Conservation (phyloP, 2,888 invertebrate species). For the Tetrapedia diversipes region DNA sequence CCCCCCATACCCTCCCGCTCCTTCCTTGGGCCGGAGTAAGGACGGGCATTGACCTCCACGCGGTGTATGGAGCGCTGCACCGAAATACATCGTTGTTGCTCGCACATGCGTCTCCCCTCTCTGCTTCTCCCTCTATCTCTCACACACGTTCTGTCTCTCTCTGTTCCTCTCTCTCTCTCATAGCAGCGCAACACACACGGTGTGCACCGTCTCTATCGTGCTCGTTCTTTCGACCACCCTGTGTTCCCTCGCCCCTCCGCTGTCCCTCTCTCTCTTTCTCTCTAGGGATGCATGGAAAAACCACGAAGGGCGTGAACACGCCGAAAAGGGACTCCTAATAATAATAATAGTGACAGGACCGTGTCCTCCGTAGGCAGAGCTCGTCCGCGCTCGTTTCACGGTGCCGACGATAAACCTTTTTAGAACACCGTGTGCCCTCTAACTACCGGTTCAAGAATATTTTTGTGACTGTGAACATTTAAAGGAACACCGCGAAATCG, state of each 20-base stretch:
- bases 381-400: background rate
- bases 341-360: conserved; percentile 27
- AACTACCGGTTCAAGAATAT: no score
- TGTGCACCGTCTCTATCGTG: background rate
- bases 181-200: background rate
- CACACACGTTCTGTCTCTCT: conserved; percentile 31
- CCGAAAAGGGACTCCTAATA: conserved; percentile 63
- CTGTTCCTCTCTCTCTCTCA: conserved; percentile 6
- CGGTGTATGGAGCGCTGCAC: conserved; percentile 79
- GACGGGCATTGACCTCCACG: conserved; percentile 83
- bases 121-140: conserved; percentile 42
- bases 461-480: background rate
- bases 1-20: conserved; percentile 67
- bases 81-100: conserved; percentile 81
- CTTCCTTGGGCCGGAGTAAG: conserved; percentile 82
- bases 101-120: conserved; percentile 77
- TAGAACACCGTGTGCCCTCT: background rate
- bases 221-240: conserved; percentile 26
- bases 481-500: background rate
- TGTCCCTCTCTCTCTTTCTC: conserved; percentile 37
- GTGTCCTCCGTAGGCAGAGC: conserved; percentile 20
- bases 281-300: conserved; percentile 59
- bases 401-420: conserved; percentile 14
- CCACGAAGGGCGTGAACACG: conserved; percentile 67
- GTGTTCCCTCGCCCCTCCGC: conserved; percentile 17